Conservation (phyloP, 2,888 invertebrate species). For the Sicus ferrugineus region DNA sequence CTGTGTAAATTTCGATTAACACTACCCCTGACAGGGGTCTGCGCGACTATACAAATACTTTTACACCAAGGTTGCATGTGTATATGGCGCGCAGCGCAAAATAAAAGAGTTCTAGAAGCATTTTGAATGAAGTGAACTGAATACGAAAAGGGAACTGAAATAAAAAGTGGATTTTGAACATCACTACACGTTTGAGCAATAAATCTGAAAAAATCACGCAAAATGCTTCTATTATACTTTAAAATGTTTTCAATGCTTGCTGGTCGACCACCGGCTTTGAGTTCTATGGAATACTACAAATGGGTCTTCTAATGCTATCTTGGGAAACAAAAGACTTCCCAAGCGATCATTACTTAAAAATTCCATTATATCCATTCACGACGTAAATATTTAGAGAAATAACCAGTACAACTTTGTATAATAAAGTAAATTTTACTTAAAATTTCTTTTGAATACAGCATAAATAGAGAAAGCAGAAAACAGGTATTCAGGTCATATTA, state of each 20-base stretch:
- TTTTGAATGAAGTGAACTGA: constrained; percentile 7
- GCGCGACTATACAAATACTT: constrained; percentile 14
- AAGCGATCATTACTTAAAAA: too few relatives aligned
- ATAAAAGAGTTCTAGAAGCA: neutral
- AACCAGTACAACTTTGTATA: too few relatives aligned
- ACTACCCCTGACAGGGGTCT: neutral
- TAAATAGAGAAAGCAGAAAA: too few relatives aligned
- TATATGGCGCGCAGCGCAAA: neutral
- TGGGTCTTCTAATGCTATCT: too few relatives aligned
- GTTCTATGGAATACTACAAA: too few relatives aligned
- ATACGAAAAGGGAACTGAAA: neutral
- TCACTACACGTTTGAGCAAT: constrained; percentile 8
- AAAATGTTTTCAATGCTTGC: neutral
- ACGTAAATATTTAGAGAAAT: too few relatives aligned
- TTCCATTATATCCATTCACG: too few relatives aligned
- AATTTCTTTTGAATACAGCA: too few relatives aligned
- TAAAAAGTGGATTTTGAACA: neutral
- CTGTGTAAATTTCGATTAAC: constrained; percentile 31
- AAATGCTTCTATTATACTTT: constrained; percentile 15
- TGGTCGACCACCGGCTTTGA: constrained; percentile 25
- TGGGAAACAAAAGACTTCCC: too few relatives aligned
- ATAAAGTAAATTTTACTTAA: too few relatives aligned
- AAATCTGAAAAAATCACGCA: constrained; percentile 4
- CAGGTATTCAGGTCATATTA: too few relatives aligned
- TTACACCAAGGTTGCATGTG: constrained; percentile 21